These are phyloP conservation scores for Dendroctonus ponderosae DNA, from an alignment of 1,140 invertebrate genomes.

Conservation along the genomic window DNA sequence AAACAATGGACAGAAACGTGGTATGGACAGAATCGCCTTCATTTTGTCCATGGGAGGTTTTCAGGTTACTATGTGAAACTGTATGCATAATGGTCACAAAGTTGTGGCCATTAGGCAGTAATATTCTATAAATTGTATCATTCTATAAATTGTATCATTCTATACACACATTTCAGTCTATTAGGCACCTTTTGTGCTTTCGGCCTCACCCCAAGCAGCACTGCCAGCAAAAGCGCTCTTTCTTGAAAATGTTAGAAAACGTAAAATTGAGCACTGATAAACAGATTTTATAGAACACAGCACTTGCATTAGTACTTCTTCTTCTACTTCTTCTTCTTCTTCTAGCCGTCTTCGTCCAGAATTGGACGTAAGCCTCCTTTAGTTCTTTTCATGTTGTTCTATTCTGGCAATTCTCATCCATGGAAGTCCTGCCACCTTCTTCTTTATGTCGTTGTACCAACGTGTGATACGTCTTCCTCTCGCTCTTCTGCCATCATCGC, in stretches of 20 bases:
- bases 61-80: not conserved
- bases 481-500: too few relatives aligned
- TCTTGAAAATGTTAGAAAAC: slow-evolving; percentile 21
- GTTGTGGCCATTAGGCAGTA: slow-evolving; percentile 18
- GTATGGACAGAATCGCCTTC: slow-evolving; percentile 21
- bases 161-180: slow-evolving; percentile 21
- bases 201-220: slow-evolving; percentile 18
- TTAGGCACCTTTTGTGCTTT: slow-evolving; percentile 17
- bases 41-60: slow-evolving; percentile 12
- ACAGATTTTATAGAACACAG: slow-evolving; percentile 23
- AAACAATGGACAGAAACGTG: not conserved
- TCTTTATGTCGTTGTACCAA: too few relatives aligned
- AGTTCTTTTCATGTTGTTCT: too few relatives aligned
- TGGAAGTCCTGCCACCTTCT: too few relatives aligned
- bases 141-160: too few relatives aligned
- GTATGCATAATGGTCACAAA: not conserved
- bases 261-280: slow-evolving; percentile 12
- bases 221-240: slow-evolving; percentile 20
- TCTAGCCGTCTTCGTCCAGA: too few relatives aligned
- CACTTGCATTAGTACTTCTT: slow-evolving; percentile 19
- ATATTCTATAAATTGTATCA: too few relatives aligned
- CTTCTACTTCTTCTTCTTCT: too few relatives aligned
- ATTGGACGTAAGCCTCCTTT: too few relatives aligned
- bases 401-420: too few relatives aligned
- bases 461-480: too few relatives aligned